Evolutionary conservation across 2,113 vertebrate species (phyloP).

Genomic region (Clarias macrocephalus): DNA sequence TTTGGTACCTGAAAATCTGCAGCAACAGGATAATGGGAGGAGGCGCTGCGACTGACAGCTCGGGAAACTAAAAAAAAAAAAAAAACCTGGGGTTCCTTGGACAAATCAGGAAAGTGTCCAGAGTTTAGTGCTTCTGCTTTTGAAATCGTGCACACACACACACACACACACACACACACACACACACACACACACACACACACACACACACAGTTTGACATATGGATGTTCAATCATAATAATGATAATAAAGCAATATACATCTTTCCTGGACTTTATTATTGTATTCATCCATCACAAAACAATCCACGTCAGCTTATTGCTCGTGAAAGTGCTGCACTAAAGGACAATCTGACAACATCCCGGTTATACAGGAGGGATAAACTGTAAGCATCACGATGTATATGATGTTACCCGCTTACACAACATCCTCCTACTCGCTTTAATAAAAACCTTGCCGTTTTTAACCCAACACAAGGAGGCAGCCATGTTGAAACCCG

Average conservation of each 20-base stretch:
- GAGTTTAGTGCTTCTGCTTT: neutral
- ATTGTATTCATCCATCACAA: constrained; percentile 21
- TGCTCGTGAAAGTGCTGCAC: neutral
- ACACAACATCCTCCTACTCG: neutral
- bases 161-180: neutral
- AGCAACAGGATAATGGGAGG: constrained; percentile 43
- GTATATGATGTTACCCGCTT: neutral
- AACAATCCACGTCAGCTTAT: neutral
- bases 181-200: neutral
- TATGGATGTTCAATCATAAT: neutral
- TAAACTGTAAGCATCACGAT: neutral
- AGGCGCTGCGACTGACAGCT: constrained; percentile 22
- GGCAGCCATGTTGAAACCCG: constrained; percentile 19
- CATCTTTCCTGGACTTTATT: neutral
- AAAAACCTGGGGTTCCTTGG: neutral
- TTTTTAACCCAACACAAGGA: constrained; percentile 27
- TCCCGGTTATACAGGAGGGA: neutral
- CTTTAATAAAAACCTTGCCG: constrained; percentile 10
- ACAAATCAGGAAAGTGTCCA: neutral
- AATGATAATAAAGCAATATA: neutral
- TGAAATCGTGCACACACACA: neutral
- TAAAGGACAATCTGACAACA: neutral
- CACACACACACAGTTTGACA: neutral
- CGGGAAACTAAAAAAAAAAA: neutral
- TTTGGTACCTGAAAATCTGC: constrained; percentile 40